Base-by-base conservation (phyloP, 2,888 invertebrate genomes). In the Idaea dimidiata region DNA sequence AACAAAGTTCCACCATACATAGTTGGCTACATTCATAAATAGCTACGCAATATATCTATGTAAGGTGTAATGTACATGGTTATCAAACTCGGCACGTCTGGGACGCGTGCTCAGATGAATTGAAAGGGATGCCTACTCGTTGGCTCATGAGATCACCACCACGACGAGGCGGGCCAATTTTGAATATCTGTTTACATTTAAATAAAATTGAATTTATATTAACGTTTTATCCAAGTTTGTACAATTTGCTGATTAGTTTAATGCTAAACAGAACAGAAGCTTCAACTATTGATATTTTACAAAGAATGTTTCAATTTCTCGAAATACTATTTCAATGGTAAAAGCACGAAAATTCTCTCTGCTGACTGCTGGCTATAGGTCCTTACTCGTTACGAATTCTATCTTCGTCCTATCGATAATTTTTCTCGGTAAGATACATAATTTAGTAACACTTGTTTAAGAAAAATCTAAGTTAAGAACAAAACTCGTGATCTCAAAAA, bases 401-500 rank as follows among this genome's bases (percentile, higher is more conserved):
- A 43, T 43, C 43, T 43, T 14, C 43, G 43, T 62, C 57, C 58
- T 63, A 66, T 62, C 62, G 61, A 63, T 66, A 71, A 62, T 60
- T 65, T 57, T 32, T 57, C 32, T 33, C 43, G 32, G n/a, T n/a
- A 5, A 53, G 10, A 55, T 24, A 57, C 64, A 53, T 63, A 66
- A 63, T 67, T 63, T 63, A 59, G 62, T 60, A 61, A 59, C 62
- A 57, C 64, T 58, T 17, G 59, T 66, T 43, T 43, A 43, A 43
- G 43, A 43, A 57, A 59, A 62, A 66, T 65, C 70, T 66, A 69
- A 79, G 82, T 80, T 84, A 84, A 83, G 87, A 84, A 83, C 82
- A 81, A 84, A 89, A 89, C 87, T 88, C 87, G 86, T 89, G 88
- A 89, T 87, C 84, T 88, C 78, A 83, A 88, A 87, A 89, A 90